Evolutionary conservation across 2,113 vertebrate genomes (phyloP), one percentile per base, ranked within the genome.

Genomic region (Rousettus leschenaultii): DNA sequence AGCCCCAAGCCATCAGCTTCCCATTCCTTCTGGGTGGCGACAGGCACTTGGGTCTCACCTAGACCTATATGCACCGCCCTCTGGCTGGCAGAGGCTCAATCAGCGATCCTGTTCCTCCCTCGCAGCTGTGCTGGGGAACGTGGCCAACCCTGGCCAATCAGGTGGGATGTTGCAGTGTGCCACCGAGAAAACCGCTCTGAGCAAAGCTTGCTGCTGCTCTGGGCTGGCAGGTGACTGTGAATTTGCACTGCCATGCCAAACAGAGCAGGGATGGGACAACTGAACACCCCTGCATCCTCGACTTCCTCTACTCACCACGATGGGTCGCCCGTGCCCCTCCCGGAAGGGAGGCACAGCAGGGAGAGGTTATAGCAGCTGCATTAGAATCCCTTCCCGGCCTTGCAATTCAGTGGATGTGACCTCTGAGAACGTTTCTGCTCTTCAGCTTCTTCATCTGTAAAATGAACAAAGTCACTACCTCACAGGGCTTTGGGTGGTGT

Each of bases 41-140:
- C 28, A 14, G 6, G 65, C 45, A 7, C 65, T 38, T 14, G 0
- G 24, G 7, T 33, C 57, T 68, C 45, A 22, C 14, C 2, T 7
- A 18, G 26, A 55, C 35, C 19, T 30, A 3, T 0, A 1, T 7
- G 55, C 51, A 51, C 7, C 4, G 6, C 15, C 0, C 18, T 22
- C 18, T 30, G 11, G 22, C 3, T 7, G 2, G 9, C 3, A 8
- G 38, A 21, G 38, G 71, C 3, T 3, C 26, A 13, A 12, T 21
- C 14, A 1, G 7, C 0, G 10, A 26, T 21, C 65, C n/a, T 13
- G 35, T 51, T 51, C 68, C 22, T 30, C 19, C 13, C 63, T 21
- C 28, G 38, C 16, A 86, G 86, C 66, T 73, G 45, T 35, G 18
- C 3, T 35, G 30, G 2, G 45, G 12, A 83, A 73, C 24, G 10